Base-by-base conservation (phyloP, 2,113 vertebrate species). In the Gulo gulo region DNA sequence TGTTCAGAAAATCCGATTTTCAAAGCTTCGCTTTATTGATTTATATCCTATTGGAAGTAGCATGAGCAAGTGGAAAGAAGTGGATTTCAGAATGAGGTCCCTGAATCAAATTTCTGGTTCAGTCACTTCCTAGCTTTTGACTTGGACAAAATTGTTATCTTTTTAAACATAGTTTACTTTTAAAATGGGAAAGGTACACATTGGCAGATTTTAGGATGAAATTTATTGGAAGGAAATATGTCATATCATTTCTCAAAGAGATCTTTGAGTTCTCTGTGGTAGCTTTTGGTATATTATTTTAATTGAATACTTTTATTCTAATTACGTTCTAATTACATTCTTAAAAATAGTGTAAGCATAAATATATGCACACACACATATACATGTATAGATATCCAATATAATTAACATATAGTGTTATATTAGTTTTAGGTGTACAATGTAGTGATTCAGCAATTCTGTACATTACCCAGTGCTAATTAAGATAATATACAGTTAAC, bases 241-340 rank as follows among this genome's bases (percentile, higher is more conserved):
- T 84, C 87, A 42, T 42, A 18, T 71, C 79, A 45, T 8, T 91
- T 97, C 24, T 86, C 57, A 55, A 85, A 57, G 14, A 39, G 23
- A 29, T 80, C 18, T 89, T 0, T 84, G 61, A 47, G 29, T 65
- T 93, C 20, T 36, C 16, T 71, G 0, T 78, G 12, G 24, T 81
- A 26, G 16, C 50, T 88, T 76, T 92, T 85, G 63, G 10, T 71
- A 47, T 76, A 50, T 74, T 18, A 88, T 84, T 94, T 86, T 4
- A 50, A 0, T 67, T 91, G 78, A 94, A 84, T 65, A 59, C 14
- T 81, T 16, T 24, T 63, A 83, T 57, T 90, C 15, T 63, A 23
- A 78, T 91, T 93, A 93, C 18, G 61, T 73, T 89, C 52, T 93
- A 81, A 78, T 91, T 94, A 88, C 31, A 79, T 76, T 87, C 36